These are phyloP conservation scores for Cylindroiulus punctatus DNA, from an alignment of 2,888 invertebrate genomes.

Conservation along the genomic window DNA sequence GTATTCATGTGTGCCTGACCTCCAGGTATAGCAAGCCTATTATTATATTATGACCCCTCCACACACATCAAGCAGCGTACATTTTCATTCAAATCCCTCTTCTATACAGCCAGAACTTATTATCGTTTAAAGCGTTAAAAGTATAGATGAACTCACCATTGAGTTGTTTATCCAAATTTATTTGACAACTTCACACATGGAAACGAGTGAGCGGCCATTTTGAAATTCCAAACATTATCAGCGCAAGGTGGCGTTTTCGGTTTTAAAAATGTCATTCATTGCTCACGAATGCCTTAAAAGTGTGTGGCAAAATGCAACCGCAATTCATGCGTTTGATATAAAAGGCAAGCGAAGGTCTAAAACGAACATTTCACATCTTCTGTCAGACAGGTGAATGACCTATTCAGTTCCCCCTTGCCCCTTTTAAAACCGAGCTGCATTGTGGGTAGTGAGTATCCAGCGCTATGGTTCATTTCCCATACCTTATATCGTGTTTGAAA, in stretches of 20 bases:
- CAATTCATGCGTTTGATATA: background rate
- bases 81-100: background rate
- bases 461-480: too few species aligned
- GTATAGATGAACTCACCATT: conserved; percentile 3
- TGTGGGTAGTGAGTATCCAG: background rate
- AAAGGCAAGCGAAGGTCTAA: background rate
- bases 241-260: conserved; percentile 36
- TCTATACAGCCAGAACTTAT: background rate
- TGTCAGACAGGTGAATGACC: conserved; percentile 9
- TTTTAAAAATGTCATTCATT: background rate
- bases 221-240: background rate
- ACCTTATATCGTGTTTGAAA: background rate
- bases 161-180: conserved; percentile 16
- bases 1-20: too few species aligned
- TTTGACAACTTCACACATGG: conserved; percentile 40
- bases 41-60: background rate
- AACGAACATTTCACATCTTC: background rate
- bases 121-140: background rate
- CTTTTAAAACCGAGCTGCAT: background rate
- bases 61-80: background rate
- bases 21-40: background rate
- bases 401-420: background rate
- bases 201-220: conserved; percentile 7
- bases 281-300: background rate
- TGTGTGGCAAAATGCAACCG: background rate